These are phyloP conservation scores for Enteromius radiatus DNA, from an alignment of 2,797 vertebrate species.

Conservation along the genomic window DNA sequence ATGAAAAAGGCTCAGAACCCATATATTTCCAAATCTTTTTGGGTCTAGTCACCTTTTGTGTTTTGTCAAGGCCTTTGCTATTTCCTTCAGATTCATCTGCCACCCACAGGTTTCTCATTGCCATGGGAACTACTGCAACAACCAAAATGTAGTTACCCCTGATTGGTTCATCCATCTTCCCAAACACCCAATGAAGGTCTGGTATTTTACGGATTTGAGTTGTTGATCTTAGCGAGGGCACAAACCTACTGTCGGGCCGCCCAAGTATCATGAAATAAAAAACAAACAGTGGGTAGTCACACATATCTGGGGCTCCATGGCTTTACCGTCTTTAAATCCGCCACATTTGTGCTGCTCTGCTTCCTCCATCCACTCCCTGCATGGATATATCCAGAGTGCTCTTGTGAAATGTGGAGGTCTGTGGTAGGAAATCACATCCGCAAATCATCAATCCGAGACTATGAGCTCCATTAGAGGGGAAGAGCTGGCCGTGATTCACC, in stretches of 20 bases:
- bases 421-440: constrained; percentile 42
- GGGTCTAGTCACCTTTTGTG: constrained; percentile 13
- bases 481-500: constrained; percentile 34
- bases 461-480: constrained; percentile 42
- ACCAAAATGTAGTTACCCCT: neutral
- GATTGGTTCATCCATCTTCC: constrained; percentile 16
- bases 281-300: neutral
- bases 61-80: constrained; percentile 7
- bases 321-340: neutral
- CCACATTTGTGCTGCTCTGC: constrained; percentile 18
- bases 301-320: neutral
- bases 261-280: neutral
- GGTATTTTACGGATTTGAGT: constrained; percentile 1
- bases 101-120: constrained; percentile 20
- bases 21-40: constrained; percentile 9
- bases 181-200: neutral
- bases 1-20: too few species aligned
- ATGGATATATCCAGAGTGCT: constrained; percentile 24
- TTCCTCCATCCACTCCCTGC: neutral
- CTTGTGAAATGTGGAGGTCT: constrained; percentile 26
- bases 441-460: constrained; percentile 42
- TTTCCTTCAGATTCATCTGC: neutral
- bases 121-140: constrained; percentile 19
- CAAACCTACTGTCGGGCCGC: neutral
- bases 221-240: neutral